Base-by-base conservation (phyloP, 2,113 vertebrate species). In the Thymallus thymallus region DNA sequence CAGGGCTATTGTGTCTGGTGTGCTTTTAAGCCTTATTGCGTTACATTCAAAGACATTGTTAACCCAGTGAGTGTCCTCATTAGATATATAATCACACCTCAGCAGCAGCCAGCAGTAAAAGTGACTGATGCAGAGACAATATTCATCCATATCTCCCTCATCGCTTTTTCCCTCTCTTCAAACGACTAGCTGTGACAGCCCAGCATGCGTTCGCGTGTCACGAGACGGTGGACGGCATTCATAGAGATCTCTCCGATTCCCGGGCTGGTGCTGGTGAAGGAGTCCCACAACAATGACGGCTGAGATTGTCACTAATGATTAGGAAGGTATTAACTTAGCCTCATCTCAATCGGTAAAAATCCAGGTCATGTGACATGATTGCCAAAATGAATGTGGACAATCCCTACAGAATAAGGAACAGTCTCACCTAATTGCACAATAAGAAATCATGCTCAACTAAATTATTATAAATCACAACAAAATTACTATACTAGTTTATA, bases 241-340 rank as follows among this genome's bases (percentile, higher is more conserved):
- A 72, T 12, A 5, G 12, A 60, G 29, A 60, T 71, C 35, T 14
- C 29, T 71, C 18, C 0, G 55, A 60, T 30, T 71, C 26, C 46
- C 26, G 20, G 20, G 41, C 45, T 24, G 68, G 24, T 1, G 51
- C 20, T 70, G 51, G 20, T 24, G 30, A 16, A 10, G 20, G 32
- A 5, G 32, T 68, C 66, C 22, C n/a, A 24, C 4, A 51, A 26
- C 71, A 72, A 46, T 29, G 60, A 46, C 18, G 22, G 32, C 16
- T 9, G 32, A 72, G 32, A 62, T 72, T 23, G 56, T 62, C 22
- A 62, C n/a, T 62, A n/a, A 35, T 62, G 71, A 63, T 46, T 29
- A 46, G 6, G 48, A 51, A 13, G 58, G 5, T 61, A n/a, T 22
- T 12, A 22, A n/a, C 7, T 6, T 55, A 41, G 18, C 9, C 22